A percentile compares a stretch with the other conserved stretches of the same genome.
Evolutionary conservation across 2,113 vertebrate genomes (phyloP).

Genomic region (Muntiacus muntjak): DNA sequence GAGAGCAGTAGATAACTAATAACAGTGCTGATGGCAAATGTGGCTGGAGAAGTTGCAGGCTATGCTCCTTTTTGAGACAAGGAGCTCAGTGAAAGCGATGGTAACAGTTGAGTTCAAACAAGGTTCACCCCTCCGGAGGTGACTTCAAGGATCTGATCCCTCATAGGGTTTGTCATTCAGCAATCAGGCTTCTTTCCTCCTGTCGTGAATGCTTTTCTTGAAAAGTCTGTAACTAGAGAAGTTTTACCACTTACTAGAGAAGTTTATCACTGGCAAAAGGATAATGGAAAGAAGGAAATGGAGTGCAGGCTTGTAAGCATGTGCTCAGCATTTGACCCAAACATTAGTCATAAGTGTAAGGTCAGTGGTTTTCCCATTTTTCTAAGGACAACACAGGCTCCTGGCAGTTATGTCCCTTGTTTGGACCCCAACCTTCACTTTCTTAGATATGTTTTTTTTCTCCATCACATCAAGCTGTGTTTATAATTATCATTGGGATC

Average conservation of each 20-base stretch:
- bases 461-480: background rate
- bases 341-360: background rate
- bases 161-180: background rate
- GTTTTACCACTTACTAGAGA: background rate
- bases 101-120: background rate
- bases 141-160: background rate
- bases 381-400: background rate
- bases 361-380: background rate
- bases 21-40: background rate
- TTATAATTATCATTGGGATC: background rate
- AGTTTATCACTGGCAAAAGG: background rate
- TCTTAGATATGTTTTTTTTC: background rate
- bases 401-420: background rate
- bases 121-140: background rate
- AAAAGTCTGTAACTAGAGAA: background rate
- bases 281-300: background rate
- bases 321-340: background rate
- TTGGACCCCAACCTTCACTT: background rate
- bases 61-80: background rate
- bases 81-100: background rate
- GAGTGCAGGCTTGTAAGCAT: background rate
- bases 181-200: background rate
- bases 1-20: background rate
- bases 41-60: background rate
- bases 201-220: background rate